Evolutionary conservation across 1,140 invertebrate species (phyloP).

Genomic region (Bombus soroeensis): DNA sequence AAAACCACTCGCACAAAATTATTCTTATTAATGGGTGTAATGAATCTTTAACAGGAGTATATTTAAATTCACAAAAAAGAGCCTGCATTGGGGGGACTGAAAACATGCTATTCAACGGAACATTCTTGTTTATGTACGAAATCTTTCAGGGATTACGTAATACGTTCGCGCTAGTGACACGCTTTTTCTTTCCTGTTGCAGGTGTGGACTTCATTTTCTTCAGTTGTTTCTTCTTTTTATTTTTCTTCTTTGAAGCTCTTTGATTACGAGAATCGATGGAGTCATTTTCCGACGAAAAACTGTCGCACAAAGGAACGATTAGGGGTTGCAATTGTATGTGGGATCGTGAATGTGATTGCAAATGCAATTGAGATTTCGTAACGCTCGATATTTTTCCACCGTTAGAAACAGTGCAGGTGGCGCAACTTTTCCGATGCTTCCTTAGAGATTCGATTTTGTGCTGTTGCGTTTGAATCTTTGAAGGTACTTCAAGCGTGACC

Average conservation of each 20-base stretch:
- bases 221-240: conserved; percentile 81
- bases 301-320: conserved; percentile 72
- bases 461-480: conserved; percentile 63
- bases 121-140: not conserved
- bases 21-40: not conserved
- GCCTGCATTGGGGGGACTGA: not conserved
- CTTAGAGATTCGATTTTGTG: conserved; percentile 65
- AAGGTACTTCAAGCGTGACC: conserved; percentile 9
- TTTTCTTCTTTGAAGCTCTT: conserved; percentile 78
- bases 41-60: not conserved
- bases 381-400: not conserved
- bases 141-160: conserved; percentile 22
- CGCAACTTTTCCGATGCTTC: conserved; percentile 1
- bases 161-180: conserved; percentile 35
- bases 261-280: conserved; percentile 52
- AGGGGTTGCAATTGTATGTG: conserved; percentile 28
- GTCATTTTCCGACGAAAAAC: conserved; percentile 83
- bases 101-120: not conserved
- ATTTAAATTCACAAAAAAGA: not conserved
- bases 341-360: not conserved
- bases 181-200: conserved; percentile 13
- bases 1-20: not conserved
- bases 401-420: not conserved
- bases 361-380: conserved; percentile 17
- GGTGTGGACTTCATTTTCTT: conserved; percentile 51